phyloP scores from a whole-genome alignment of 1,140 invertebrate genomes.

The Dinoponera quadriceps region DNA sequence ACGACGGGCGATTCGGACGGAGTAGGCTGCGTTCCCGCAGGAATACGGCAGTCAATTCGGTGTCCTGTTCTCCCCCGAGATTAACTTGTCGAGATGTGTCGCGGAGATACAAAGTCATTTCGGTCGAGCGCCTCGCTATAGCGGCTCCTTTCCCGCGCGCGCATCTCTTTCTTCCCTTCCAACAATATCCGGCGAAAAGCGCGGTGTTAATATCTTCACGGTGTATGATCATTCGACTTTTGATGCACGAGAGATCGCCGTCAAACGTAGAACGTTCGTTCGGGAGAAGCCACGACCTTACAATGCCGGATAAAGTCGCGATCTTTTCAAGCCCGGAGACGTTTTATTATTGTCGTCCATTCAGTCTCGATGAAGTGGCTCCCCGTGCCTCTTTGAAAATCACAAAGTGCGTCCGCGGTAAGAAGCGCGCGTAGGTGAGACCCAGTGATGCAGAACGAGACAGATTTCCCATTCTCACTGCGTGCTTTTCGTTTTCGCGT shows the following conservation, averaged over 20 bases:
- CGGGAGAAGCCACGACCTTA: conserved; percentile 32
- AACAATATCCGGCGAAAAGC: conserved; percentile 39
- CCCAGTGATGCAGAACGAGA: conserved; percentile 28
- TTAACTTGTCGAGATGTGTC: conserved; percentile 56
- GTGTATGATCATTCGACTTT: conserved; percentile 49
- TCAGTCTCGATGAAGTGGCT: conserved; percentile 59
- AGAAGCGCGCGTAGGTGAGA: conserved; percentile 12
- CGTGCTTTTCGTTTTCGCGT: background rate
- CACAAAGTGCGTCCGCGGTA: conserved; percentile 30
- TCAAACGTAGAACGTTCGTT: conserved; percentile 41
- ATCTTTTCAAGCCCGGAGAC: conserved; percentile 62
- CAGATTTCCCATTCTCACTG: background rate
- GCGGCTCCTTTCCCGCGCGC: conserved; percentile 53
- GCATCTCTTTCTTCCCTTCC: conserved; percentile 52
- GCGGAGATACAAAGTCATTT: conserved; percentile 61
- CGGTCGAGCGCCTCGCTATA: conserved; percentile 67
- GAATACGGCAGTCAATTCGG: conserved; percentile 11
- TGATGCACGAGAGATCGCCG: conserved; percentile 48
- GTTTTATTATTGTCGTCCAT: conserved; percentile 64
- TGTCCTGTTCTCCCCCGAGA: conserved; percentile 32
- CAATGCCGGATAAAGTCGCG: conserved; percentile 54
- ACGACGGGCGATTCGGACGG: too few species aligned
- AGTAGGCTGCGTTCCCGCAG: too few species aligned
- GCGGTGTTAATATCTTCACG: conserved; percentile 54
- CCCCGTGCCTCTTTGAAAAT: conserved; percentile 38